These are phyloP conservation scores for Arnoldichthys spilopterus DNA, from an alignment of 2,797 vertebrate species.

Conservation along the genomic window DNA sequence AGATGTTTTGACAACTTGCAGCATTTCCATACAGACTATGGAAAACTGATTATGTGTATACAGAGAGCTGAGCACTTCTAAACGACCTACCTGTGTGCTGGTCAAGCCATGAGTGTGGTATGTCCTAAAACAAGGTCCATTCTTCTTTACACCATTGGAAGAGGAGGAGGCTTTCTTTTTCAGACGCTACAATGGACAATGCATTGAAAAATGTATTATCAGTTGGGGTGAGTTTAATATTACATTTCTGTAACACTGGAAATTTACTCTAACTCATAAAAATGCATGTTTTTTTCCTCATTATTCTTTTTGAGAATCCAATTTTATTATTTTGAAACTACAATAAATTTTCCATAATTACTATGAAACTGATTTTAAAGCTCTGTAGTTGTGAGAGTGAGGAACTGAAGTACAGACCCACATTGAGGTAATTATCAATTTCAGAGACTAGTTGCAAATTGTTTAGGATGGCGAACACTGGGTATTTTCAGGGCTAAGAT, in stretches of 20 bases:
- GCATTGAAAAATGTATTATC: neutral
- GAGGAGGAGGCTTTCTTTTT: conserved; percentile 52
- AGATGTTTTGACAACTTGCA: neutral
- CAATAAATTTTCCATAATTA: no score
- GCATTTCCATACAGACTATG: neutral
- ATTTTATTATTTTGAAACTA: neutral
- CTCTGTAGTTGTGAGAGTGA: neutral
- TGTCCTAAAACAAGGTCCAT: conserved; percentile 53
- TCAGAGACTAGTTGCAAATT: no score
- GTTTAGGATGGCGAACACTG: no score
- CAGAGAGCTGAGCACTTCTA: neutral
- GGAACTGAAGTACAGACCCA: neutral
- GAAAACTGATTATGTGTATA: neutral
- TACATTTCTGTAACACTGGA: neutral
- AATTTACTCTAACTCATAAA: neutral
- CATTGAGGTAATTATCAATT: neutral
- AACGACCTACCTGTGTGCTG: conserved; percentile 58
- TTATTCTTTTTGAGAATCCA: no score
- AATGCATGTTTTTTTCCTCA: neutral
- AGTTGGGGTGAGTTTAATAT: neutral
- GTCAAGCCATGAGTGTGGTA: conserved; percentile 39
- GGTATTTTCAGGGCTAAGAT: neutral
- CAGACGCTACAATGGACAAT: conserved; percentile 48
- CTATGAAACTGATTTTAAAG: no score
- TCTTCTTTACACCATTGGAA: conserved; percentile 65